Base-by-base conservation (phyloP, 2,797 vertebrate genomes). In the Chelon labrosus region DNA sequence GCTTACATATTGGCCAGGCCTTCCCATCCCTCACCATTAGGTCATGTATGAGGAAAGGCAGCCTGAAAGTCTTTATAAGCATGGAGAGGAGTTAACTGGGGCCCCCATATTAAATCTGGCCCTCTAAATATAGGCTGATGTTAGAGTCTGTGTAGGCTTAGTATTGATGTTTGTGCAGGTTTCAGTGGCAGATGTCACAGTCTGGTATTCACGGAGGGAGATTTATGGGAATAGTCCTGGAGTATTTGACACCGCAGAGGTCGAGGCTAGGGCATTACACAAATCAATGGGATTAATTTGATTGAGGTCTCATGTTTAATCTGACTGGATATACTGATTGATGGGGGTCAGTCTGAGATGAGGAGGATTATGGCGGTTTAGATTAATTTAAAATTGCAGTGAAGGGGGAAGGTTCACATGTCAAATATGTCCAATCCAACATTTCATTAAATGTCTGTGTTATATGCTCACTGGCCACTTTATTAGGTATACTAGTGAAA, bases 211-310 rank as follows among this genome's bases (percentile, higher is more conserved):
- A 80, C 58, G 9, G 79, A 85, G 77, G 74, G 83, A 89, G 88
- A 92, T 89, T 93, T 86, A 85, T 84, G 75, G 65, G 81, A 85
- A 79, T 69, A 55, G 85, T 80, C 70, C 67, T 66, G 71, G 65
- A 75, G 74, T 83, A 65, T 82, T 80, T 88, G 83, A 90, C 83
- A 71, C 76, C 5, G 31, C 75, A 73, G 79, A 91, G 90, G 89
- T 88, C 39, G 54, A 80, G 61, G 80, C 72, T 72, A 72, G 85
- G 89, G 79, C 82, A 81, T 90, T 80, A 82, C 86, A 83, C n/a
- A 13, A 91, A 92, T 91, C 90, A 91, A 92, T 92, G 88, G 86
- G 84, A 90, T 90, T 91, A 86, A 89, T 92, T 88, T 88, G 89
- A 90, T 89, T 75, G 85, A 83, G 85, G 89, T 91, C 77, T 86